Percentiles rank a stretch among this genome's conserved stretches.
phyloP scores from a whole-genome alignment of 1,140 invertebrate genomes.

The Drosophila malerkotliana region DNA sequence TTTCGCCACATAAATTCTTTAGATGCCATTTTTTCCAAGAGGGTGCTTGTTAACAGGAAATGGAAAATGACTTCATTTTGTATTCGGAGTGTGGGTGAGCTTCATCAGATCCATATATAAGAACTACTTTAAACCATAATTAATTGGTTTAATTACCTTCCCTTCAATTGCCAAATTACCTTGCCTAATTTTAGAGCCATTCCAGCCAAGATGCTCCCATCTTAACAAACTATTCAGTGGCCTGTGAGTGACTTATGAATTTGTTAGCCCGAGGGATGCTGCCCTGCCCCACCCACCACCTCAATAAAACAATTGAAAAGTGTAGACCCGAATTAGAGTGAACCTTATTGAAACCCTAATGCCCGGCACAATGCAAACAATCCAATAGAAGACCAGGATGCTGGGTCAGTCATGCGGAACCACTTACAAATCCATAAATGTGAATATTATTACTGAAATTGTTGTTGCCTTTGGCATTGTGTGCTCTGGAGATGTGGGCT shows the following conservation, averaged over 20 bases:
- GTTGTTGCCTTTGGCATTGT: slow-evolving; percentile 63
- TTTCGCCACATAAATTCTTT: slow-evolving; percentile 78
- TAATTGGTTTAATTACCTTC: not conserved
- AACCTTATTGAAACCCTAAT: slow-evolving; percentile 73
- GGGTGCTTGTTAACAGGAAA: slow-evolving; percentile 10
- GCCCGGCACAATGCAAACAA: slow-evolving; percentile 38
- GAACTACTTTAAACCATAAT: too few species aligned
- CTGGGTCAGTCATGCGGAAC: slow-evolving; percentile 71
- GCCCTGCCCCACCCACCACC: slow-evolving; percentile 13
- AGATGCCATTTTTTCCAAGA: slow-evolving; percentile 9
- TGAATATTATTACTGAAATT: slow-evolving; percentile 80
- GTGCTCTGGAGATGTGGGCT: slow-evolving; percentile 28
- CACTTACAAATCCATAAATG: slow-evolving; percentile 83
- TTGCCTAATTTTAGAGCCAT: not conserved
- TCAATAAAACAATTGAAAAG: slow-evolving; percentile 60
- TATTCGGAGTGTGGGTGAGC: not conserved
- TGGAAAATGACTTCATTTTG: slow-evolving; percentile 43
- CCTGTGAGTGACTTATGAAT: slow-evolving; percentile 79
- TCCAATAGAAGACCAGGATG: slow-evolving; percentile 38
- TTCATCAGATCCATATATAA: too few species aligned
- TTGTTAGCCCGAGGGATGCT: slow-evolving; percentile 22
- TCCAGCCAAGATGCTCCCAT: not conserved
- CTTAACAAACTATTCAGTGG: slow-evolving; percentile 27
- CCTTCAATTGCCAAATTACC: not conserved
- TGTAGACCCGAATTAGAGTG: slow-evolving; percentile 67